Conservation (phyloP, 2,888 invertebrate species). For the Trilocha varians region DNA sequence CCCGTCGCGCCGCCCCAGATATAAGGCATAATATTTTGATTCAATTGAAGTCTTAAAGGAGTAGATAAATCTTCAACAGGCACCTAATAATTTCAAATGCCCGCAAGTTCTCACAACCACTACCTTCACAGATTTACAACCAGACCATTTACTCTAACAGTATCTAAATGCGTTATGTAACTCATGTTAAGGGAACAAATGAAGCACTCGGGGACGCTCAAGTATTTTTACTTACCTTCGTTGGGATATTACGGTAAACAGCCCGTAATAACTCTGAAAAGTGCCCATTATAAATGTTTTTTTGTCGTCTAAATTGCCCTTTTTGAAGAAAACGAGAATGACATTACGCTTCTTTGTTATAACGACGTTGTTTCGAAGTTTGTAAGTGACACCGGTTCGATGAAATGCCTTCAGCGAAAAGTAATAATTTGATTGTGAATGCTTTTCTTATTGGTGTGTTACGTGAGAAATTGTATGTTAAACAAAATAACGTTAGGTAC, state of each 20-base stretch:
- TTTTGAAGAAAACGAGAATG: constrained; percentile 22
- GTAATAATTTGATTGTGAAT: background rate
- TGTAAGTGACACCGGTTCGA: constrained; percentile 16
- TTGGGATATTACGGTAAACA: constrained; percentile 1
- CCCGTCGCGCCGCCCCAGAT: no score
- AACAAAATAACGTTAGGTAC: no score
- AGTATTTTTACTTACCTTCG: background rate
- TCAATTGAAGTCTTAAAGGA: no score
- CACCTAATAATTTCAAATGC: no score
- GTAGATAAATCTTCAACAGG: no score
- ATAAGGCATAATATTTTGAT: no score
- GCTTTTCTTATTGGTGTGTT: background rate
- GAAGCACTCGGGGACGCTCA: background rate
- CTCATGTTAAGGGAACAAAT: background rate
- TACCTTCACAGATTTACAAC: no score
- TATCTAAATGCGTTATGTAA: background rate
- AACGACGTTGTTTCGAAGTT: constrained; percentile 21
- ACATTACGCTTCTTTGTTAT: constrained; percentile 21
- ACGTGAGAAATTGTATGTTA: background rate
- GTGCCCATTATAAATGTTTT: constrained; percentile 11
- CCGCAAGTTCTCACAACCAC: no score
- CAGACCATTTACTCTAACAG: background rate
- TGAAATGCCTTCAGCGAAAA: background rate
- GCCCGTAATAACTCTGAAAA: constrained; percentile 5
- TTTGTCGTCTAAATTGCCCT: constrained; percentile 24